Conservation (phyloP, 2,113 vertebrate genomes). For the Hippoglossus stenolepis region DNA sequence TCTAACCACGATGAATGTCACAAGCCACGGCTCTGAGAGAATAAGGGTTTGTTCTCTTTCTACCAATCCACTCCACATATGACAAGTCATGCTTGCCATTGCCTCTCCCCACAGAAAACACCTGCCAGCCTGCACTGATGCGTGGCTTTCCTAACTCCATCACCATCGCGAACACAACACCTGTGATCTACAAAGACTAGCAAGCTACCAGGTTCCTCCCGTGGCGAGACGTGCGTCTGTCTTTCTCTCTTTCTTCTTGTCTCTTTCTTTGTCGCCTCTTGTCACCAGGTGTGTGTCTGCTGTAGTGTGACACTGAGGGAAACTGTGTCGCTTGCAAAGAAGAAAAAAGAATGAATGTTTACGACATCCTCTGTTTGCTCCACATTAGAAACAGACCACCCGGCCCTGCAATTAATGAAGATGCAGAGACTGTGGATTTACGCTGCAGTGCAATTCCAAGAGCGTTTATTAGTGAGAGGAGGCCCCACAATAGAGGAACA, state of each 20-base stretch:
- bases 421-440: constrained; percentile 4
- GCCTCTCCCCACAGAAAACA: constrained; percentile 51
- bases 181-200: constrained; percentile 56
- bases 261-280: constrained; percentile 12
- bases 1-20: constrained; percentile 49
- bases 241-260: neutral
- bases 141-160: constrained; percentile 58
- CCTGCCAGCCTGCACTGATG: constrained; percentile 59
- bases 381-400: constrained; percentile 5
- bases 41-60: constrained; percentile 52
- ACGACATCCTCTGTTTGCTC: constrained; percentile 24
- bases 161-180: constrained; percentile 50
- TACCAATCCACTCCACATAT: constrained; percentile 37
- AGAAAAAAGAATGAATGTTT: neutral
- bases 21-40: constrained; percentile 35
- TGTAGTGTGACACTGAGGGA: neutral
- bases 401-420: neutral
- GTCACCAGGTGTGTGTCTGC: constrained; percentile 18
- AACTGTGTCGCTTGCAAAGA: constrained; percentile 1
- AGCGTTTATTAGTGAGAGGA: constrained; percentile 50
- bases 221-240: constrained; percentile 22
- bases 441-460: constrained; percentile 24
- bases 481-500: constrained; percentile 52
- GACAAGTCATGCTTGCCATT: constrained; percentile 50
- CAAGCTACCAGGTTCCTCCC: constrained; percentile 53